These are phyloP conservation scores for Turritopsis rubra DNA, from an alignment of 30 jellyfish, hydroid and myxozoan species.

Conservation along the genomic window DNA sequence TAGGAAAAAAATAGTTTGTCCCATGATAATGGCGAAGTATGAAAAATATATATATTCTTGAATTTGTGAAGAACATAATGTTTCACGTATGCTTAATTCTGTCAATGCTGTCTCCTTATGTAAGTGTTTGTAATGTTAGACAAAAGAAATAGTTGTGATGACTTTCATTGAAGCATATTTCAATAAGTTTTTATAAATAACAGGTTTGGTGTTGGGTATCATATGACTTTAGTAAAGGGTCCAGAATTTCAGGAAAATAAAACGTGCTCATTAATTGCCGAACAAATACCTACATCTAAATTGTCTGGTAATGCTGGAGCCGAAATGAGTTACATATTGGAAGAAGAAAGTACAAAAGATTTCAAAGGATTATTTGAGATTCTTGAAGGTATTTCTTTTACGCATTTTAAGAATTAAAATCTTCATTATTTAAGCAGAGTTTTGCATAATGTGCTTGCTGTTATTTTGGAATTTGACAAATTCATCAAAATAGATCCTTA, in stretches of 20 bases:
- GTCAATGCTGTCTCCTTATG: too few species aligned
- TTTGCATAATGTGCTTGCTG: too few species aligned
- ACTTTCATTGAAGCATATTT: too few species aligned
- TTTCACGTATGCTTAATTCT: too few species aligned
- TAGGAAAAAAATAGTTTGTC: too few species aligned
- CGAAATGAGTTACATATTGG: conserved; percentile 75
- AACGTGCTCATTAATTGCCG: conserved; percentile 40
- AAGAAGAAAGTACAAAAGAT: conserved; percentile 54
- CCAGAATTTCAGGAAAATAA: conserved; percentile 59
- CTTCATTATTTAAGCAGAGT: not conserved
- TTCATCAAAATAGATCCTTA: too few species aligned
- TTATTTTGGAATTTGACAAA: too few species aligned
- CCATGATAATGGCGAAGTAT: too few species aligned
- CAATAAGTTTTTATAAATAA: not conserved
- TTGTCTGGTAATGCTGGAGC: conserved; percentile 86
- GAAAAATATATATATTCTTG: too few species aligned
- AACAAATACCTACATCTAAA: conserved; percentile 54
- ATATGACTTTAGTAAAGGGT: conserved; percentile 81
- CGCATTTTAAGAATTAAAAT: not conserved
- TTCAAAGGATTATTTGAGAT: conserved; percentile 60
- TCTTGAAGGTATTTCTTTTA: conserved; percentile 47
- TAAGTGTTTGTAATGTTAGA: too few species aligned
- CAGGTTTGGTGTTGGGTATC: conserved; percentile 97
- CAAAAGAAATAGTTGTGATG: too few species aligned
- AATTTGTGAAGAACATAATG: too few species aligned